phyloP scores from a whole-genome alignment of 2,888 invertebrate species.

The Epsilonema sp. region DNA sequence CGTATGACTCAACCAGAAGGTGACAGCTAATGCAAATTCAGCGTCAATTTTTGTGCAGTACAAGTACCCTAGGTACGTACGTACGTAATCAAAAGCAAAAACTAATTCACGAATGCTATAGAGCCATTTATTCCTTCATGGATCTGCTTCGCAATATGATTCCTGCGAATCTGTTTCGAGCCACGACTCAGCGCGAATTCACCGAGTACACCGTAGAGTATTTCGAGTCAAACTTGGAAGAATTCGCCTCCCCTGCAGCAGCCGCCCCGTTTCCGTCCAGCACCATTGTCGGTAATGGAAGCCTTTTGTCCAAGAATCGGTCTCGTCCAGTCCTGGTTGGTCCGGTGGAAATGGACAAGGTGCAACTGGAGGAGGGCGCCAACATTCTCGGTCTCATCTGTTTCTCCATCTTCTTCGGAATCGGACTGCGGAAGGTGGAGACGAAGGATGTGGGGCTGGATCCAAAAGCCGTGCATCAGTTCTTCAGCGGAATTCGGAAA shows the following conservation, averaged over 20 bases:
- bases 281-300: too few species aligned
- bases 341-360: too few species aligned
- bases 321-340: too few species aligned
- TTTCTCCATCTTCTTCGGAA: slow-evolving; percentile 64
- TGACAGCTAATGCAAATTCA: too few species aligned
- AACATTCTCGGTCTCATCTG: slow-evolving; percentile 35
- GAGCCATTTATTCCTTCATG: slow-evolving; percentile 8
- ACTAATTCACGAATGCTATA: too few species aligned
- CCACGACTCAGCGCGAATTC: slow-evolving; percentile 40
- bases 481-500: slow-evolving; percentile 51
- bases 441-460: slow-evolving; percentile 47
- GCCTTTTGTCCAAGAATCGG: too few species aligned
- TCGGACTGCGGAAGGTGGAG: slow-evolving; percentile 58
- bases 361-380: too few species aligned
- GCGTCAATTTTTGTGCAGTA: too few species aligned
- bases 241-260: not conserved
- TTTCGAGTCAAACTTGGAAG: not conserved
- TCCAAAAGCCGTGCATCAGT: slow-evolving; percentile 52
- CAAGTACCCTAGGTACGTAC: too few species aligned
- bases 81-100: too few species aligned
- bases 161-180: slow-evolving; percentile 68
- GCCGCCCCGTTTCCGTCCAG: not conserved
- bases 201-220: slow-evolving; percentile 1
- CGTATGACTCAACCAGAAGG: too few species aligned
- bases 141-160: slow-evolving; percentile 47